Base-by-base conservation (phyloP, 2,113 vertebrate genomes). In the Ochotona curzoniae region DNA sequence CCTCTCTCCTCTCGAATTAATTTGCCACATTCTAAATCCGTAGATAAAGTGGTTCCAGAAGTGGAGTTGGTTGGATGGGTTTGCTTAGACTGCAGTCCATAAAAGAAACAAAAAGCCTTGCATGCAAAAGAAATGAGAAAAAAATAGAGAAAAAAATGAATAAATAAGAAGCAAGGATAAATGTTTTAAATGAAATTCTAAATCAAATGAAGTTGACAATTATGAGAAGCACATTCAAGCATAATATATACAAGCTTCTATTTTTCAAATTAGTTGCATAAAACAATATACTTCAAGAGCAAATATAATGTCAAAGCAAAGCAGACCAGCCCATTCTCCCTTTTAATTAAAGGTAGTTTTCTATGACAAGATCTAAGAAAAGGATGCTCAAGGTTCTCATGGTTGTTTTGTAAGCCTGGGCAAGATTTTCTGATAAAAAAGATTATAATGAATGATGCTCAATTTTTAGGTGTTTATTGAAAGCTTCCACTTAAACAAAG, bases 81-180 rank as follows among this genome's bases (percentile, higher is more conserved):
- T 98, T 99, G 99, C 96, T 98, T 99, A 98, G 98, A 99, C 90
- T 99, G 99, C 84, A 99, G 97, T 98, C 98, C 98, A 69, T 98
- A 99, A 99, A 99, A 99, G 98, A 99, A 99, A 98, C 99, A 99
- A 98, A 99, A 99, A 96, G 99, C 99, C 99, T 99, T 97, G 98
- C 98, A 98, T 98, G 98, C 98, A 95, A 93, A 96, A 94, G 92
- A 95, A 94, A 95, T 89, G 87, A 87, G 87, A 87, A 80, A 88
- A 89, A 95, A 54, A 81, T 18, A 66, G 60, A 88, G 93, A 76
- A 90, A 92, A 94, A 76, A 90, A 92, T 92, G 95, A 95, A 87
- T 96, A 94, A 86, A 80, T 80, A 83, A 95, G 92, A 78, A 74
- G 76, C 49, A 79, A 86, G 88, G 87, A 91, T 96, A 93, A 93